A percentile compares a stretch with the other conserved stretches of the same genome.
These are phyloP conservation scores for Sturmia bella DNA, from an alignment of 2,888 invertebrate species.

Conservation along the genomic window DNA sequence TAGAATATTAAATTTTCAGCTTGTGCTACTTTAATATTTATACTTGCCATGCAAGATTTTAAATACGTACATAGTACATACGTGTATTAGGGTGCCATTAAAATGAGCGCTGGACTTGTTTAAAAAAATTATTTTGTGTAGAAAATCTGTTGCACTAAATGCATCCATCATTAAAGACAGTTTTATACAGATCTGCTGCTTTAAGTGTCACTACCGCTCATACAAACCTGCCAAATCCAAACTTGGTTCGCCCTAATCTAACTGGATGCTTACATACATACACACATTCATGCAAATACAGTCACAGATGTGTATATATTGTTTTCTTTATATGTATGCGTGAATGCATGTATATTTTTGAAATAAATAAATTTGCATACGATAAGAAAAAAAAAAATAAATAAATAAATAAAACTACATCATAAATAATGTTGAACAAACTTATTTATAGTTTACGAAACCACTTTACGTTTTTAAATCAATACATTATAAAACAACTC, in stretches of 20 bases:
- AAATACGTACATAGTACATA: neutral
- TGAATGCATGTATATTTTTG: neutral
- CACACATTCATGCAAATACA: neutral
- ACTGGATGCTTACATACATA: neutral
- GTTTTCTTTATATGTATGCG: neutral
- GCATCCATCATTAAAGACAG: too few species aligned
- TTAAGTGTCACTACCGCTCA: too few species aligned
- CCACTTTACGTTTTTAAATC: slow-evolving; percentile 5
- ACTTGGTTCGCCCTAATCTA: too few species aligned
- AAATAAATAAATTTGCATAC: slow-evolving; percentile 1
- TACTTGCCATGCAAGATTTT: neutral
- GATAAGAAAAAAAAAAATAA: neutral
- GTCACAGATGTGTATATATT: neutral
- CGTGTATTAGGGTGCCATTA: too few species aligned
- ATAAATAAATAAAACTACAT: neutral
- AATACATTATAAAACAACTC: slow-evolving; percentile 7
- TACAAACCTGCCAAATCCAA: too few species aligned
- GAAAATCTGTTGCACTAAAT: too few species aligned
- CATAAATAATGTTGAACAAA: slow-evolving; percentile 7
- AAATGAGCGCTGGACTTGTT: too few species aligned
- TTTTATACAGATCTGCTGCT: too few species aligned
- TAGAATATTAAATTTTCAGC: slow-evolving; percentile 4
- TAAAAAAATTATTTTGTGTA: too few species aligned
- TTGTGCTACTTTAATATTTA: slow-evolving; percentile 8
- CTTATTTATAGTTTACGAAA: slow-evolving; percentile 13